Base-by-base conservation (phyloP, 2,797 vertebrate genomes). In the Sibirionetta formosa region DNA sequence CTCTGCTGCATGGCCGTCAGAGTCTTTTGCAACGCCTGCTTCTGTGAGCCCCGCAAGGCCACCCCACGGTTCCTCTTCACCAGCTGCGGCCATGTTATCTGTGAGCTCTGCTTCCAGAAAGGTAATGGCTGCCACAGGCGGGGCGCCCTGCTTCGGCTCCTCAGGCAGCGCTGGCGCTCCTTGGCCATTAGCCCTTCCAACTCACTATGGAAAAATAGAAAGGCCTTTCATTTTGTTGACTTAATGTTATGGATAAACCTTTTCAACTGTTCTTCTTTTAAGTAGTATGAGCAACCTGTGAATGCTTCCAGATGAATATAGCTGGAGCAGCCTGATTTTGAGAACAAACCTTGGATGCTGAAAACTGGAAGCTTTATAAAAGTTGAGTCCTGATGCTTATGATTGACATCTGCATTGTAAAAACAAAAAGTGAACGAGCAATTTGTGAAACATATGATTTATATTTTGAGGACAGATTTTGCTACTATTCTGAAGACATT, bases 1-100 rank as follows among this genome's bases (percentile, higher is more conserved):
- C 4, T 5, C 23, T 0, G 3, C 9, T 8, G 18, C 58, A 99
- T 99, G 99, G 94, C 98, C 12, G 31, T 64, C 77, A 97, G 96
- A 85, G 89, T 99, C 33, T 98, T 98, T 96, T 99, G 99, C 93
- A 99, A 99, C 18, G 95, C 94, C 40, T 99, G 99, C 96, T 99
- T 99, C 96, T 94, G 96, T 3, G 79, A 97, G 6, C 97, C 98
- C 6, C 76, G 83, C 48, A 65, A 38, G 16, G 42, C 93, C 27
- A 94, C 98, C 9, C 94, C 97, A 2, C 93, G 96, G 44, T 98
- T 99, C 85, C 98, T 97, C 31, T 93, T 99, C 44, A 99, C 99
- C 26, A 98, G 72, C 92, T 99, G 99, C 1, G 99, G 99, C 4
- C 99, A 99, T 78, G 90, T 99, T 61, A 75, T 99, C 88, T 99